These are phyloP conservation scores for Watsonalla cultraria DNA, from an alignment of 2,888 invertebrate species.

Conservation along the genomic window DNA sequence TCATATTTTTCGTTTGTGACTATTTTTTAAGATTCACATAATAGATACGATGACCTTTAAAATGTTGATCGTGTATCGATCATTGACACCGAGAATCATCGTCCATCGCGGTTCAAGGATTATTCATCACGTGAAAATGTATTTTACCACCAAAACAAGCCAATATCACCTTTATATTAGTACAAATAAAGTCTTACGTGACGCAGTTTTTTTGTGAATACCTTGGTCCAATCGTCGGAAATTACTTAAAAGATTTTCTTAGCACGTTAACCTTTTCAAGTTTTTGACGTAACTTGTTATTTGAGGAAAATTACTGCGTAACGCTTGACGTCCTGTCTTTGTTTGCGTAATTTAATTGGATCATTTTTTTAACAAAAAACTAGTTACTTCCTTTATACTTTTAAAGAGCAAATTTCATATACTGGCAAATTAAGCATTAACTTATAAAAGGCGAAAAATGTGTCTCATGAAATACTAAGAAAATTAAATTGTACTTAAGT, in stretches of 20 bases:
- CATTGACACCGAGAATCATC: slow-evolving; percentile 3
- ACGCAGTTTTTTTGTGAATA: neutral
- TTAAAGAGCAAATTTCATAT: no score
- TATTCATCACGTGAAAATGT: slow-evolving; percentile 13
- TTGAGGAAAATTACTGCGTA: neutral
- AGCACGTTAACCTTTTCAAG: slow-evolving; percentile 29
- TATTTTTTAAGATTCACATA: neutral
- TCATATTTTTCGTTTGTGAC: no score
- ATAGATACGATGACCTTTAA: neutral
- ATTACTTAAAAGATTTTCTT: slow-evolving; percentile 33
- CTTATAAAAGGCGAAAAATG: no score
- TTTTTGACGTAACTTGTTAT: slow-evolving; percentile 12
- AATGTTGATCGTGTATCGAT: slow-evolving; percentile 1
- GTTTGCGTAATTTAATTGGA: no score
- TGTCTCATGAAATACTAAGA: no score
- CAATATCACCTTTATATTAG: neutral
- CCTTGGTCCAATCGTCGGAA: slow-evolving; percentile 26
- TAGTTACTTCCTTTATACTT: no score
- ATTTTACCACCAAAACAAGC: neutral
- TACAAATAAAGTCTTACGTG: neutral
- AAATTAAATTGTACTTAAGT: no score
- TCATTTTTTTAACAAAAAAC: no score
- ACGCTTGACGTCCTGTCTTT: neutral
- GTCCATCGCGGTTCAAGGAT: slow-evolving; percentile 25
- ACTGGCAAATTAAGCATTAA: no score